Percentiles rank a stretch among this genome's conserved stretches.
Conservation (phyloP, 2,797 vertebrate genomes). For the Malurus splendens region DNA sequence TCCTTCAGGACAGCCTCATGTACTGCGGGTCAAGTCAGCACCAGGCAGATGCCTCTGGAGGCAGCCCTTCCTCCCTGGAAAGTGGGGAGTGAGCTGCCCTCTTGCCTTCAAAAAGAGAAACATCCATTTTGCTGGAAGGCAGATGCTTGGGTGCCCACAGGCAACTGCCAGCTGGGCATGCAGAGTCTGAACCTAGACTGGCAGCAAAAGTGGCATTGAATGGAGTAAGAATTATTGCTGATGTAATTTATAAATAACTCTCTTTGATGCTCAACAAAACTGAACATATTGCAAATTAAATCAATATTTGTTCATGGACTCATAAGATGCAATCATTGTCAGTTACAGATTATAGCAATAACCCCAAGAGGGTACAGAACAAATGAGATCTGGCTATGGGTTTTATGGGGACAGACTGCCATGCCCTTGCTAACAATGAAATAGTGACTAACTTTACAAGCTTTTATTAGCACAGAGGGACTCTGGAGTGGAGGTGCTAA, state of each 20-base stretch:
- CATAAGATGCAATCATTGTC: neutral
- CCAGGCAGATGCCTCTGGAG: neutral
- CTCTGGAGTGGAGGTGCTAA: neutral
- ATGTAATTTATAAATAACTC: neutral
- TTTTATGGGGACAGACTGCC: neutral
- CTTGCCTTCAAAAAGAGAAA: neutral
- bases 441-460: neutral
- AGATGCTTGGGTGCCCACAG: neutral
- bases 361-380: neutral
- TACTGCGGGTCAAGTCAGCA: neutral
- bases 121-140: neutral
- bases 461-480: neutral
- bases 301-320: neutral
- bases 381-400: neutral
- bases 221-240: neutral
- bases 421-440: neutral
- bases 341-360: neutral
- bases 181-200: neutral
- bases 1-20: neutral
- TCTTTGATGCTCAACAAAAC: neutral
- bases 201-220: neutral
- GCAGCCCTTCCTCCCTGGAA: neutral
- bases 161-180: neutral
- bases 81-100: rapidly evolving
- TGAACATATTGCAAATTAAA: neutral